Evolutionary conservation across 2,888 invertebrate genomes (phyloP), one percentile per base, ranked within the genome.

Genomic region (Spisula subtruncata): DNA sequence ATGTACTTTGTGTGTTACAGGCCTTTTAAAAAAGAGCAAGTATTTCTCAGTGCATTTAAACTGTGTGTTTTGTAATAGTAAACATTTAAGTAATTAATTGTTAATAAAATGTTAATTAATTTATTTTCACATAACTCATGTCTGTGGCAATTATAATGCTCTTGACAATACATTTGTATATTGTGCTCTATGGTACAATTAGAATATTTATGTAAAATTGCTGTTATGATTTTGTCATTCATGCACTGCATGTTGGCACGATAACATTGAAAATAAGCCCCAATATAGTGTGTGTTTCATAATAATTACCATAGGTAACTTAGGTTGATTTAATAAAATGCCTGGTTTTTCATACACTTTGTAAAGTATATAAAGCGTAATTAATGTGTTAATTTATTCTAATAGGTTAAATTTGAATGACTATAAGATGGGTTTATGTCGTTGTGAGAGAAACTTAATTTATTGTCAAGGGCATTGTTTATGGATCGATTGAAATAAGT

Each of bases 401-500:
- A 35, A 35, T 75, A 5, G 25, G n/a, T 35, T 75, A 14, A 35
- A 32, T 75, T 25, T 75, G 75, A 35, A 18, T 75, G 75, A 18
- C 75, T 75, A 32, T 75, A 1, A 35, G 14, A 75, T 32, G 1
- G 35, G 75, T 66, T 66, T 66, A 66, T 75, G 35, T 1, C 35
- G 4, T n/a, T 60, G 60, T n/a, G 2, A 35, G 35, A 35, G 35
- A 16, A 35, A 32, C 6, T 35, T 75, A 16, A 32, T 75, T 6
- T 75, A 75, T 75, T 75, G 75, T 75, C 35, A 75, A 75, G 75
- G 32, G 14, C 32, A 32, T 35, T 16, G 16, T 32, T 75, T 75
- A 32, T 5, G 0, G 32, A 18, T 20, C 6, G 14, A 4, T 1
- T 18, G 25, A 75, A 75, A 75, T 10, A 35, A 75, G 18, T 2